Percentiles rank a stretch among this genome's conserved stretches.
Evolutionary conservation across 2,113 vertebrate species (phyloP).

Genomic region (Trogon melanurus): DNA sequence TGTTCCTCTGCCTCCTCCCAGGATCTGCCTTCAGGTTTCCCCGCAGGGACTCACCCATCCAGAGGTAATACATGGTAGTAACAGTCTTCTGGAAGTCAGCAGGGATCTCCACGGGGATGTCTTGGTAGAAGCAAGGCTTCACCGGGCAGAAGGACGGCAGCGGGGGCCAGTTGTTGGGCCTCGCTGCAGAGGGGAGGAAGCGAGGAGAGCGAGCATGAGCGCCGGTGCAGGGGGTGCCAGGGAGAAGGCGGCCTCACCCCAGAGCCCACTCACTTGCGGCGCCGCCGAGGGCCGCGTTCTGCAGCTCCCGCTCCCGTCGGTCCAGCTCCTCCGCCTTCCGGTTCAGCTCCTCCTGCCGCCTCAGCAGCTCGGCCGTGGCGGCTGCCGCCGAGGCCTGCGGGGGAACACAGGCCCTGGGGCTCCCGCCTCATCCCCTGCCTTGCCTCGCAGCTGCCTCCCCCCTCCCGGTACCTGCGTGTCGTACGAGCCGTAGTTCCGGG

Average conservation of each 20-base stretch:
- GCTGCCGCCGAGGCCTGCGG: constrained; percentile 72
- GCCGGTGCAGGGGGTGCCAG: accelerated
- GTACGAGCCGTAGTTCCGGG: constrained; percentile 92
- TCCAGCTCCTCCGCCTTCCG: constrained; percentile 91
- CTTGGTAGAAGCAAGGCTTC: constrained; percentile 96
- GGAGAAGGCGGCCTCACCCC: not conserved
- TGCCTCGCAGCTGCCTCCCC: not conserved
- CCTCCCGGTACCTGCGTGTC: constrained; percentile 81
- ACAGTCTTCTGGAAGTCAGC: constrained; percentile 92
- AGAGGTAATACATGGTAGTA: constrained; percentile 94
- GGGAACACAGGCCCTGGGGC: not conserved
- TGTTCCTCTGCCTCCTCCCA: not conserved
- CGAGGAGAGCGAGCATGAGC: not conserved
- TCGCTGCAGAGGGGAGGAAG: constrained; percentile 64
- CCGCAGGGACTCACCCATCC: constrained; percentile 86
- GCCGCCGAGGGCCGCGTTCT: constrained; percentile 82
- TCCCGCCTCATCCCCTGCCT: no score
- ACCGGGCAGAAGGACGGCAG: constrained; percentile 91
- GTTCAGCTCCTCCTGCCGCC: constrained; percentile 93
- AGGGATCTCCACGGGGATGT: constrained; percentile 91
- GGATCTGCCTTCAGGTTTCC: not conserved
- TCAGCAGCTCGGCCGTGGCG: constrained; percentile 87
- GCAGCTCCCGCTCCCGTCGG: constrained; percentile 88
- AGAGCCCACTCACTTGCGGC: constrained; percentile 71
- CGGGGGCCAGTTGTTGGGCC: constrained; percentile 95